Base-by-base conservation (phyloP, 92 coral and sea anemone species). In the Hydrozoanthus gracilis region DNA sequence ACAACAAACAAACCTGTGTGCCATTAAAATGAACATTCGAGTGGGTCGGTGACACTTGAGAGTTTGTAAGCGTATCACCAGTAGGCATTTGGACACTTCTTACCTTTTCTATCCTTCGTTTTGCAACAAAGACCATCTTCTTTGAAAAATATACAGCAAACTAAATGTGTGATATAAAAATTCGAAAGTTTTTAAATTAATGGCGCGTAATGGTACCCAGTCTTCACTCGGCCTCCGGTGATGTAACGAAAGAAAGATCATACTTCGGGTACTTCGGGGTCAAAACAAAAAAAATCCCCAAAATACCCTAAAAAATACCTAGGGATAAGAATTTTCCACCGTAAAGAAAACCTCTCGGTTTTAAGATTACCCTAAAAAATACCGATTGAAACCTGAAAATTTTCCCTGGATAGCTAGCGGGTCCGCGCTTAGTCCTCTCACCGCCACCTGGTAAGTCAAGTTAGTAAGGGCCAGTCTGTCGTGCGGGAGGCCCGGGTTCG, bases 401-500 rank as follows among this genome's bases (percentile, higher is more conserved):
- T n/a, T n/a, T n/a, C n/a, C n/a, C n/a, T 27, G 39, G 39, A 27
- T 27, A 27, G 39, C 39, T 0, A 27, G 39, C 39, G 39, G 39
- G 39, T 27, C 39, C 1, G 39, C 0, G 39, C 39, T 27, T 0
- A 27, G 39, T 27, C 39, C 39, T 27, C 39, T 27, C n/a, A n/a
- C n/a, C n/a, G n/a, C n/a, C n/a, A n/a, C n/a, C n/a, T n/a, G n/a
- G n/a, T n/a, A n/a, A n/a, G n/a, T n/a, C n/a, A n/a, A n/a, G n/a
- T n/a, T n/a, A n/a, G n/a, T n/a, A n/a, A n/a, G n/a, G n/a, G 56
- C 79, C 79, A 75, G 79, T 75, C 79, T 75, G 4, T 44, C 55
- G 79, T 75, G 79, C 79, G 79, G 79, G 79, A 75, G 79, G 79
- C 79, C 79, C 79, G 79, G 79, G 79, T 75, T 75, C 79, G 79